Percentiles rank a stretch among this genome's conserved stretches.
Evolutionary conservation across 2,888 invertebrate genomes (phyloP).

Genomic region (Orthonevra nobilis): DNA sequence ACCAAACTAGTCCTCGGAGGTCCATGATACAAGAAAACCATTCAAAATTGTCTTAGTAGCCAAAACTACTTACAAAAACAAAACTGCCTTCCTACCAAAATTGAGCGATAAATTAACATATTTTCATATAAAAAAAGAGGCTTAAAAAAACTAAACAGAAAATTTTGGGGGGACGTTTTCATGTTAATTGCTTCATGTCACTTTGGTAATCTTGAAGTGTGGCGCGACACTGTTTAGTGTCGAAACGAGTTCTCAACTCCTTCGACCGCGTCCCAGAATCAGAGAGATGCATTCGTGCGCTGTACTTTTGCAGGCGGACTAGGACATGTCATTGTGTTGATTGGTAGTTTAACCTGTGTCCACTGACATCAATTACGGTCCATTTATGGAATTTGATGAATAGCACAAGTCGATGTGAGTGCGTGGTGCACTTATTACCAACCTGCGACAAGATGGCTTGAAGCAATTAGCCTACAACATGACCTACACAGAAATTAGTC

Average conservation of each 20-base stretch:
- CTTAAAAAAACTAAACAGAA: conserved; percentile 18
- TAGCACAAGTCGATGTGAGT: conserved; percentile 37
- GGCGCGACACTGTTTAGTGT: conserved; percentile 59
- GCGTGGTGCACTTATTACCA: not conserved
- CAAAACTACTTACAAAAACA: conserved; percentile 51
- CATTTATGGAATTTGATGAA: conserved; percentile 61
- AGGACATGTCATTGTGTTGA: conserved; percentile 63
- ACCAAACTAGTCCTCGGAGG: conserved; percentile 35
- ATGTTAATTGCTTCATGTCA: conserved; percentile 68
- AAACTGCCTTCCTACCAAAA: conserved; percentile 47
- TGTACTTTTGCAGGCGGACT: conserved; percentile 30
- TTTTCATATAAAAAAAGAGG: conserved; percentile 8
- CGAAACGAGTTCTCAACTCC: conserved; percentile 42
- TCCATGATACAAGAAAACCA: not conserved
- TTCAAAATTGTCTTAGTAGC: conserved; percentile 37
- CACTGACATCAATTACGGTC: conserved; percentile 61
- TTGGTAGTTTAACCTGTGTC: conserved; percentile 67
- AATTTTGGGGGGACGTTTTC: conserved; percentile 37
- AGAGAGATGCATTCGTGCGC: not conserved
- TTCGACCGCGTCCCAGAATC: too few relatives aligned
- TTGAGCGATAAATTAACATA: conserved; percentile 49
- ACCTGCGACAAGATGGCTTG: conserved; percentile 29
- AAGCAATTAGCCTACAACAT: conserved; percentile 63
- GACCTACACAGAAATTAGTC: too few relatives aligned
- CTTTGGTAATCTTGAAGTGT: conserved; percentile 64